phyloP scores from a whole-genome alignment of 2,888 invertebrate genomes.

The Seira musarum region DNA sequence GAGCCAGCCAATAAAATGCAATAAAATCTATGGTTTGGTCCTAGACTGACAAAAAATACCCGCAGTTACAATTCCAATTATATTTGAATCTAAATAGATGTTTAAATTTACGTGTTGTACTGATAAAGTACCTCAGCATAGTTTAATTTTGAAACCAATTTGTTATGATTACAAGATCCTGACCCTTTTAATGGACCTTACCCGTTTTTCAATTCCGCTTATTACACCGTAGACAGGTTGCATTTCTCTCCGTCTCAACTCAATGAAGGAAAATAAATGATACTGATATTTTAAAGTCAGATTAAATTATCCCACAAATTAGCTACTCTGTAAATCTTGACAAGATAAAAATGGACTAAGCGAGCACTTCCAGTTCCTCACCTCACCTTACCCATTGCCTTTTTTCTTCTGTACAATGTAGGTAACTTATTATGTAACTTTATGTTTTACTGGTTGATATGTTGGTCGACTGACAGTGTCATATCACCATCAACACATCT shows the following conservation, averaged over 20 bases:
- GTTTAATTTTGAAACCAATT: conserved; percentile 1
- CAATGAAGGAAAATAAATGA: conserved; percentile 45
- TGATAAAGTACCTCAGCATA: not conserved
- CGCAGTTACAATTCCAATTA: too few relatives aligned
- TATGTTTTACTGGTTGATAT: too few relatives aligned
- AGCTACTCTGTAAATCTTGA: conserved; percentile 13
- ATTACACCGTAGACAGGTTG: not conserved
- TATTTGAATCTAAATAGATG: too few relatives aligned
- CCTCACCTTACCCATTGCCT: not conserved
- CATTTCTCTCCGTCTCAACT: not conserved
- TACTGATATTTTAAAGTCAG: conserved; percentile 59
- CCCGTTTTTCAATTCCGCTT: not conserved
- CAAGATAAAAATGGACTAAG: not conserved
- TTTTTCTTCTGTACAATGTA: not conserved
- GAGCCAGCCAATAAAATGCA: too few relatives aligned
- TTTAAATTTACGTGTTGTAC: too few relatives aligned
- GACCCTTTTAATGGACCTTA: not conserved
- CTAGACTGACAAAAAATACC: too few relatives aligned
- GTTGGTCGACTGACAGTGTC: conserved; percentile 41
- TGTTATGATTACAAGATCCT: not conserved
- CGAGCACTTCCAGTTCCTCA: not conserved
- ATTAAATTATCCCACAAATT: conserved; percentile 55
- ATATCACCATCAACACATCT: conserved; percentile 48
- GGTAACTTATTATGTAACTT: not conserved
- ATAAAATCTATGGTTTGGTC: too few relatives aligned